A percentile compares a stretch with the other conserved stretches of the same genome.
These are phyloP conservation scores for Sciurus vulgaris DNA, from an alignment of 2,797 vertebrate species.

Conservation along the genomic window DNA sequence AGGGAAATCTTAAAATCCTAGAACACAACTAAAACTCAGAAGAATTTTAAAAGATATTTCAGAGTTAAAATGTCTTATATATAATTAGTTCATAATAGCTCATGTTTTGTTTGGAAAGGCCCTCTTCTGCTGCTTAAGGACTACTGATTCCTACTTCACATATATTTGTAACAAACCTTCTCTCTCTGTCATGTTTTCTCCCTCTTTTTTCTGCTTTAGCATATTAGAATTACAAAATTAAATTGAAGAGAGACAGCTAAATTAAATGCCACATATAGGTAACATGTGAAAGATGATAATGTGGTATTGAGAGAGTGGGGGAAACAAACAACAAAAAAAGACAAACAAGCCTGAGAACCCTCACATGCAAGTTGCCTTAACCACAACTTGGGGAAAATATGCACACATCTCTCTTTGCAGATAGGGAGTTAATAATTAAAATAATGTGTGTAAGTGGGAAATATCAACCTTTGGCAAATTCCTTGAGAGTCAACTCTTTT, in stretches of 20 bases:
- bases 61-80: neutral
- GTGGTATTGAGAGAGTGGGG: neutral
- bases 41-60: neutral
- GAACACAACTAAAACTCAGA: slow-evolving; percentile 14
- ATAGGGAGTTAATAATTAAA: neutral
- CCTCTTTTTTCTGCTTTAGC: neutral
- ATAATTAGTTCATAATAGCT: neutral
- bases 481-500: neutral
- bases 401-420: neutral
- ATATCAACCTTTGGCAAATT: neutral
- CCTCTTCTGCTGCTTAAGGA: neutral
- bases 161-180: neutral
- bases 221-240: neutral
- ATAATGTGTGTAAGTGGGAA: neutral
- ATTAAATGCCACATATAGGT: neutral
- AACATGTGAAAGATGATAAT: neutral
- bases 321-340: neutral
- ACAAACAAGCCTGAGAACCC: neutral
- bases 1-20: neutral
- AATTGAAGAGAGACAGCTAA: neutral
- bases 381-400: neutral
- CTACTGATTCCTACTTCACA: neutral
- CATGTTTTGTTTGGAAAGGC: neutral
- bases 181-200: too few species aligned
- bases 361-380: neutral